Evolutionary conservation across 1,140 invertebrate species (phyloP).

Genomic region (Listronotus bonariensis): DNA sequence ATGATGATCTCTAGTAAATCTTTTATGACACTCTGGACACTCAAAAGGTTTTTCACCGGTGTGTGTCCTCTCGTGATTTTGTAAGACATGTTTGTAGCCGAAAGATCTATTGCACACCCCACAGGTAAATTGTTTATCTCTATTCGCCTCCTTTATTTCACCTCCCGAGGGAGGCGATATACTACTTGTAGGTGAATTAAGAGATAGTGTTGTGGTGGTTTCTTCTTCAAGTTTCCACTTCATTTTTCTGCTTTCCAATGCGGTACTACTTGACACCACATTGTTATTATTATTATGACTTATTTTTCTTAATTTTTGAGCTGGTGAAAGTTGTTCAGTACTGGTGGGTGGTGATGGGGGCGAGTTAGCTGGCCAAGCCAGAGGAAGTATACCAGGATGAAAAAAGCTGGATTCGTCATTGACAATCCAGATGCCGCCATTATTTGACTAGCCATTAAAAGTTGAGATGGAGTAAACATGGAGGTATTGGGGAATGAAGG

Average conservation of each 20-base stretch:
- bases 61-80: conserved; percentile 96
- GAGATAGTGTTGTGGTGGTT: conserved; percentile 38
- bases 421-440: conserved; percentile 59
- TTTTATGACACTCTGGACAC: conserved; percentile 91
- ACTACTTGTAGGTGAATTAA: conserved; percentile 58
- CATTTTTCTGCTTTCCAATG: conserved; percentile 51
- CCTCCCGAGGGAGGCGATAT: conserved; percentile 59
- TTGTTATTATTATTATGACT: conserved; percentile 59
- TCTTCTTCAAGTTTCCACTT: conserved; percentile 52
- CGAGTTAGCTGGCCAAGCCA: conserved; percentile 51
- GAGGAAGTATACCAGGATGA: conserved; percentile 59
- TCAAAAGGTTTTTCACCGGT: conserved; percentile 97
- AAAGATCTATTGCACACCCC: conserved; percentile 82
- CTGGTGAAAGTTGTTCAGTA: conserved; percentile 47
- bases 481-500: conserved; percentile 65
- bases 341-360: conserved; percentile 51
- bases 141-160: conserved; percentile 59
- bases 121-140: conserved; percentile 87
- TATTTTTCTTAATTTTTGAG: conserved; percentile 53
- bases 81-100: conserved; percentile 92
- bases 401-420: conserved; percentile 59
- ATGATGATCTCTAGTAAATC: conserved; percentile 95
- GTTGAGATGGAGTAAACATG: conserved; percentile 59
- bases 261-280: conserved; percentile 56
- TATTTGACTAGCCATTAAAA: conserved; percentile 61